These are phyloP conservation scores for Metallyticus violacea DNA, from an alignment of 2,888 invertebrate species.

Conservation along the genomic window DNA sequence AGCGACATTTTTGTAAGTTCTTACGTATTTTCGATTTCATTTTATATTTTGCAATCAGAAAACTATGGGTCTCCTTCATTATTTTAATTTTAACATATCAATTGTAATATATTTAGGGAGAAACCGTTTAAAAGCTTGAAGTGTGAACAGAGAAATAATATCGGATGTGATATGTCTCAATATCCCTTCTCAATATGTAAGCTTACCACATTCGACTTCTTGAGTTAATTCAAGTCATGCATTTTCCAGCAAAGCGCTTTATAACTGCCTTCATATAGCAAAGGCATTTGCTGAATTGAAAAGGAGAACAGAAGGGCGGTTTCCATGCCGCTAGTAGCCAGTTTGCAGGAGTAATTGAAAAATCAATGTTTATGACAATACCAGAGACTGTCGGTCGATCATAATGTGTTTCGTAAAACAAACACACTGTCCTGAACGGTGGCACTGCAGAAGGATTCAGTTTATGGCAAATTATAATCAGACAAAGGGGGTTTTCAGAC, in stretches of 20 bases:
- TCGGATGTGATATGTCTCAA: not conserved
- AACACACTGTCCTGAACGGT: not conserved
- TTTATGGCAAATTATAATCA: too few relatives aligned
- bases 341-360: not conserved
- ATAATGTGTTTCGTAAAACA: not conserved
- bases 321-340: not conserved
- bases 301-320: not conserved
- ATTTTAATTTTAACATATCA: too few relatives aligned
- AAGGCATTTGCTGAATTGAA: not conserved
- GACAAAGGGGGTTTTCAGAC: too few relatives aligned
- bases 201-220: not conserved
- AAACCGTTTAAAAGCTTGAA: not conserved
- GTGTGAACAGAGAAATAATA: not conserved
- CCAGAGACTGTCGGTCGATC: not conserved
- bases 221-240: not conserved
- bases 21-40: too few relatives aligned
- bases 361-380: not conserved
- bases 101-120: too few relatives aligned
- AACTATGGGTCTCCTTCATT: too few relatives aligned
- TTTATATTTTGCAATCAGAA: too few relatives aligned
- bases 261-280: not conserved
- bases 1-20: too few relatives aligned
- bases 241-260: not conserved
- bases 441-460: too few relatives aligned
- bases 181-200: not conserved